Base-by-base conservation (phyloP, 1,140 invertebrate species). In the Adelges cooleyi region DNA sequence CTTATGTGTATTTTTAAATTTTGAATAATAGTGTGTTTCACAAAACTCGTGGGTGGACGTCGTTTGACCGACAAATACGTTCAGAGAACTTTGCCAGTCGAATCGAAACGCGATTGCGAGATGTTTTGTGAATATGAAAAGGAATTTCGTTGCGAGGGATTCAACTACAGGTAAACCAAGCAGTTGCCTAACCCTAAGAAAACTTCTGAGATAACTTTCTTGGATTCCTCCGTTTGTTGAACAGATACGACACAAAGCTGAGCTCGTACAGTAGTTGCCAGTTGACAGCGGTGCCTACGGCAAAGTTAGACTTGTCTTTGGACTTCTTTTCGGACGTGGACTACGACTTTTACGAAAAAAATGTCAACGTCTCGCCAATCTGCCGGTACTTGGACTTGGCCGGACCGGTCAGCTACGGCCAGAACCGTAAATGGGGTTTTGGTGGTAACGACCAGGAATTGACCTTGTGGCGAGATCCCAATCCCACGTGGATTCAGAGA, bases 321-420 rank as follows among this genome's bases (percentile, higher is more conserved):
- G 84, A 86, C 71, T 81, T 86, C 42, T 75, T 80, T 10, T 75
- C 79, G 15, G 86, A 89, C 73, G 79, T 81, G 15, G 81, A 85
- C 36, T 89, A 84, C 68, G 86, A 89, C 72, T 89, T 86, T 70
- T 89, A 86, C 70, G 84, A 87, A 68, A 75, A 81, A 18, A 84
- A 89, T 48, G 46, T 67, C 5, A 71, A 71, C 54, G 70, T 68
- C 8, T 70, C 70, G 4, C 66, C 69, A 6, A 56, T 51, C 10
- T 72, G 71, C 56, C 54, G 59, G 18, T 66, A 67, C 3, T 20
- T 48, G 22, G 40, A 53, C 1, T 29, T 42, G 1, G 1, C 20
- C 22, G 18, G 3, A 9, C 33, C 33, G 4, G 22, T 20, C 18
- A 56, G 40, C 23, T 67, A 67, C 36, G 66, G 66, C 0, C 49